These are phyloP conservation scores for Latrodectus hesperus DNA, from an alignment of 2,888 invertebrate species.

Conservation along the genomic window DNA sequence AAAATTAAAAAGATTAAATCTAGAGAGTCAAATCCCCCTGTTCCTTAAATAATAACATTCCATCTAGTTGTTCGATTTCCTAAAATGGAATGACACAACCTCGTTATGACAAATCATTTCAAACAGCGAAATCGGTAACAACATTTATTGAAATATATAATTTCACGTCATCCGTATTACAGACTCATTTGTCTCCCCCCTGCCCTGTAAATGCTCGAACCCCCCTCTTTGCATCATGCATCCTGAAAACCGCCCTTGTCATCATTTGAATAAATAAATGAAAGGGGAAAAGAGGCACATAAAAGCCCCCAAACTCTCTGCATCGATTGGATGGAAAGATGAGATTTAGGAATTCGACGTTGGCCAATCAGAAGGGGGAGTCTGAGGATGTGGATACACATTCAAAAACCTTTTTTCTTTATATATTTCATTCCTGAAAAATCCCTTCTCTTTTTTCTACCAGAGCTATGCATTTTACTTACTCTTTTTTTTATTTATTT, in stretches of 20 bases:
- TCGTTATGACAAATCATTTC: background rate
- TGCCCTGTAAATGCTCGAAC: background rate
- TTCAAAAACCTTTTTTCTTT: constrained; percentile 24
- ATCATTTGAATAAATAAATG: constrained; percentile 65
- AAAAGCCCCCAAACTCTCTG: constrained; percentile 35
- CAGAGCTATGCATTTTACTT: constrained; percentile 40
- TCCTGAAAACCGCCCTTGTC: constrained; percentile 25
- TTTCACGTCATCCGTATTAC: background rate
- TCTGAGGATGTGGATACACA: no score
- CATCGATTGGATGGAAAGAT: constrained; percentile 58
- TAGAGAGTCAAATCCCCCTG: no score
- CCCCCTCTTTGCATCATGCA: background rate
- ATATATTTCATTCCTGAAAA: constrained; percentile 40
- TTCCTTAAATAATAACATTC: no score
- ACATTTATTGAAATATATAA: background rate
- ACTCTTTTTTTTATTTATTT: constrained; percentile 28
- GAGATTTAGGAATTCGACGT: constrained; percentile 57
- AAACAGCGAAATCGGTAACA: background rate
- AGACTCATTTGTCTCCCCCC: background rate
- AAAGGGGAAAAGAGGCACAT: constrained; percentile 35
- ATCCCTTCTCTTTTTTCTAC: constrained; percentile 44
- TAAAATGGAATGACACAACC: background rate
- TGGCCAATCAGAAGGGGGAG: constrained; percentile 47
- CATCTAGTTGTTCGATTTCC: no score
- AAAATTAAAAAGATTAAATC: no score